These are phyloP conservation scores for Lepisosteus osseus DNA, from an alignment of 2,113 vertebrate species.

Conservation along the genomic window DNA sequence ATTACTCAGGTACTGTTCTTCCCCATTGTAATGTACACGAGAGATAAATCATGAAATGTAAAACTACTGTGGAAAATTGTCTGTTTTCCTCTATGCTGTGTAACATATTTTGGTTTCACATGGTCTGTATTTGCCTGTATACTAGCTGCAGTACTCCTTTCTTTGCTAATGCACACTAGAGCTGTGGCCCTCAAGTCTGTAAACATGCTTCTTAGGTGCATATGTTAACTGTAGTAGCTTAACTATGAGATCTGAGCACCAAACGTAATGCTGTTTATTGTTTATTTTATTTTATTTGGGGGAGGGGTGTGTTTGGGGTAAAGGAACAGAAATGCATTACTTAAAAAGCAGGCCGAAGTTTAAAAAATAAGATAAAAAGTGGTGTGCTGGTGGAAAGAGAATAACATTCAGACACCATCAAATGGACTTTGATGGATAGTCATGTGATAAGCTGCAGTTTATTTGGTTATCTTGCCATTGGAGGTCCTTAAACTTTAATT, in stretches of 20 bases:
- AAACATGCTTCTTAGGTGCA: background rate
- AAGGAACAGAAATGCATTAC: too few relatives aligned
- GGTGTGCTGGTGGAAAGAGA: too few relatives aligned
- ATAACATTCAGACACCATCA: too few relatives aligned
- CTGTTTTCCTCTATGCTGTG: background rate
- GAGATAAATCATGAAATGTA: background rate
- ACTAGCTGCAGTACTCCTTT: background rate
- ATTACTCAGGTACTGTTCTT: slow-evolving; percentile 84
- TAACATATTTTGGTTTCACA: background rate
- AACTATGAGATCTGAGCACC: background rate
- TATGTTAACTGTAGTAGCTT: background rate
- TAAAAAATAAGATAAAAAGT: too few relatives aligned
- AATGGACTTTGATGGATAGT: too few relatives aligned
- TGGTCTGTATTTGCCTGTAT: slow-evolving; percentile 1
- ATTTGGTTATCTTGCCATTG: background rate
- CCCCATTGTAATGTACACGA: slow-evolving; percentile 41
- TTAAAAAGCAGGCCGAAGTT: too few relatives aligned
- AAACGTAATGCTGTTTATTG: background rate
- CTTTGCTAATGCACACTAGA: background rate
- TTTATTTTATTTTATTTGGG: too few relatives aligned
- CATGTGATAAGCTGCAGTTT: background rate
- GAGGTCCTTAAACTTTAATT: slow-evolving; percentile 11
- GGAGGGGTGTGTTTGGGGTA: too few relatives aligned
- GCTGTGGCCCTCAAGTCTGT: background rate
- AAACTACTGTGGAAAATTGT: slow-evolving; percentile 11